A percentile compares a stretch with the other conserved stretches of the same genome.
phyloP scores from a whole-genome alignment of 2,113 vertebrate genomes.

The Zapus hudsonius region DNA sequence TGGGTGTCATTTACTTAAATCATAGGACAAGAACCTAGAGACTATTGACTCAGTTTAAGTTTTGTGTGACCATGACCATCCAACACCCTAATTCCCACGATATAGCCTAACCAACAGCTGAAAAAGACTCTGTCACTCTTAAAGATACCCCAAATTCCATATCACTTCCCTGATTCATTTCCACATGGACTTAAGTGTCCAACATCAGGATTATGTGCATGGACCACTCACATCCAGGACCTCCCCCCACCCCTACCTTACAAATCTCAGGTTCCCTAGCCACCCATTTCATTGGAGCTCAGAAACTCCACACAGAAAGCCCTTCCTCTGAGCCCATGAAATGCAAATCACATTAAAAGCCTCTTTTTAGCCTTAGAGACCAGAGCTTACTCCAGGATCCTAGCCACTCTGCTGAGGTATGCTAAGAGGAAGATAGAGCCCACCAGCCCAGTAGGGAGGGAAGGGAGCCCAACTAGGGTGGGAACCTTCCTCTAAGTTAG shows the following conservation, averaged over 20 bases:
- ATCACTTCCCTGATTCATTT: background rate
- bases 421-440: background rate
- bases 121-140: too few species aligned
- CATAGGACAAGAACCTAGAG: too few species aligned
- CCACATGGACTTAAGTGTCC: background rate
- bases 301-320: background rate
- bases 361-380: background rate
- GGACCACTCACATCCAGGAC: too few species aligned
- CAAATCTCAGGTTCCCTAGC: background rate
- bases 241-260: background rate
- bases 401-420: background rate
- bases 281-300: background rate
- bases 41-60: too few species aligned
- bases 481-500: background rate
- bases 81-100: too few species aligned
- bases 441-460: background rate
- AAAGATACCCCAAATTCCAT: too few species aligned
- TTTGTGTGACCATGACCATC: too few species aligned
- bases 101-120: too few species aligned
- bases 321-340: background rate
- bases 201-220: too few species aligned
- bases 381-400: background rate
- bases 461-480: background rate
- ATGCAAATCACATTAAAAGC: background rate
- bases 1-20: too few species aligned